These are phyloP conservation scores for Drusus annulatus DNA, from an alignment of 1,140 invertebrate genomes.

Conservation along the genomic window DNA sequence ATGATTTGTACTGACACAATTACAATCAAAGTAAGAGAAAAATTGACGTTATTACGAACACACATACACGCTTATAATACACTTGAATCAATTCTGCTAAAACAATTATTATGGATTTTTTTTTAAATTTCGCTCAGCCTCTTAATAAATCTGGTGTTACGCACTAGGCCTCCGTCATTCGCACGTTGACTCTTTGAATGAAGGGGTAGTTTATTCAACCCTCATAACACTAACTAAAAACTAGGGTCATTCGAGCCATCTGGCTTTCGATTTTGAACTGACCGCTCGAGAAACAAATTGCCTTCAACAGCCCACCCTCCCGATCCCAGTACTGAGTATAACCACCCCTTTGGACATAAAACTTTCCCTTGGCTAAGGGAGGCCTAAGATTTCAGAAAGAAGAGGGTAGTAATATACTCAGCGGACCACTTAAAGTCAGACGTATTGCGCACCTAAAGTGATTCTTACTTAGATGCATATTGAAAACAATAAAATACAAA, in stretches of 20 bases:
- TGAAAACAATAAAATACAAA: no score
- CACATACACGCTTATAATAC: no score
- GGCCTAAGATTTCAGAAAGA: background rate
- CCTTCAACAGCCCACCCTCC: conserved; percentile 36
- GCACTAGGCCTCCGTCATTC: no score
- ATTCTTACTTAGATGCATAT: background rate
- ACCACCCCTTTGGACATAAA: conserved; percentile 30
- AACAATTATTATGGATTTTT: no score
- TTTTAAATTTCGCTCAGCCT: no score
- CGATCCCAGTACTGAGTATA: background rate
- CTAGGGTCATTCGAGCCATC: conserved; percentile 55
- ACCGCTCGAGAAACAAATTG: conserved; percentile 58
- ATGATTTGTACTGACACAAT: no score
- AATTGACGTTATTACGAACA: no score
- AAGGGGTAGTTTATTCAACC: conserved; percentile 36
- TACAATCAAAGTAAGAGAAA: no score
- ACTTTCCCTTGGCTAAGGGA: conserved; percentile 6
- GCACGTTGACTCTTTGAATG: conserved; percentile 4
- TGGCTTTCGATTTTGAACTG: conserved; percentile 51
- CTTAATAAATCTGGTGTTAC: no score
- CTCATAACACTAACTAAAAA: conserved; percentile 57
- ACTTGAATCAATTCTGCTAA: no score
- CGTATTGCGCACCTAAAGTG: background rate
- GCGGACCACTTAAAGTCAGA: background rate
- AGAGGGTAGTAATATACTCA: background rate